Base-by-base conservation (phyloP, 23 tunicate species). In the Styela plicata region DNA sequence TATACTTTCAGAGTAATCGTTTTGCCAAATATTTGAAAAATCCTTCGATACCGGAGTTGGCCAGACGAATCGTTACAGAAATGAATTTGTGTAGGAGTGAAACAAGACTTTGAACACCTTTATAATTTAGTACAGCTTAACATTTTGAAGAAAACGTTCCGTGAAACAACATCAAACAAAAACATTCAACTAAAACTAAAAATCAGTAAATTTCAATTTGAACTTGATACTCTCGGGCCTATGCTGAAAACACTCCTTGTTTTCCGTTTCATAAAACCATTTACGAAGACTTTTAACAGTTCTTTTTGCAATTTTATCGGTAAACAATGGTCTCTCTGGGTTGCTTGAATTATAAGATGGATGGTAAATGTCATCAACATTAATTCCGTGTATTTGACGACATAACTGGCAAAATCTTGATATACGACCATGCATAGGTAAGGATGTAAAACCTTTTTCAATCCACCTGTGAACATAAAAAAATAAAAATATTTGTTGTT, bases 351-450 rank as follows among this genome's bases (percentile, higher is more conserved):
- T 73, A 53, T 73, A 73, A 24, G 53, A 23, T n/a, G 78, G 78
- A 31, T 33, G 18, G 53, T 73, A 73, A 24, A 73, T 73, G 22
- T 73, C 78, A 17, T 73, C 78, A 24, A 73, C 57, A 35, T 73
- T 73, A 2, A 73, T 73, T 31, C 78, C 78, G 78, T 73, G 78
- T 13, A 73, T 31, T 24, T 33, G 52, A 24, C 78, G 30, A 2
- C 78, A 73, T 33, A 73, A 31, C 78, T 35, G 78, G 0, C 78
- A 73, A n/a, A 73, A 73, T 73, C 78, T 33, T 13, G 44, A n/a
- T 31, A 17, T 17, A 16, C 57, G 20, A 17, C 53, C 53, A 21
- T 73, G 53, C 53, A 33, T 35, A 16, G 78, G 78, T 27, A 73
- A 18, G 19, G 78, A 31, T n/a, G 53, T n/a, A 17, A 23, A 18